phyloP scores from a whole-genome alignment of 2,113 vertebrate species.

The Muntiacus reevesi region DNA sequence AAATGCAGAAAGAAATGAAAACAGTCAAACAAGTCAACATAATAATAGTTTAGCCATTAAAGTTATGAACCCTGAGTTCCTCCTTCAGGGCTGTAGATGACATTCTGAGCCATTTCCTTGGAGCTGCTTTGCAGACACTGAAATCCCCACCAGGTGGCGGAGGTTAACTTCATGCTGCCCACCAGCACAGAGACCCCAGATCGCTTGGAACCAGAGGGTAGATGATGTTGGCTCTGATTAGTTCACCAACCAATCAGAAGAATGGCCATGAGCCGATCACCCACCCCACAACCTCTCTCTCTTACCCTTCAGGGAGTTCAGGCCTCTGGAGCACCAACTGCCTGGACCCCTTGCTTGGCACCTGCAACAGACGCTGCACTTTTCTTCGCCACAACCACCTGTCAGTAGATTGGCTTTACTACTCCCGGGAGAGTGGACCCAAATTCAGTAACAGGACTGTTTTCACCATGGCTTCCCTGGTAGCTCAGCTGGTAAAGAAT shows the following conservation, averaged over 20 bases:
- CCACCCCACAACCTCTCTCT: neutral
- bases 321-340: neutral
- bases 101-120: neutral
- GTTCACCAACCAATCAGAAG: neutral
- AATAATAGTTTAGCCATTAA: neutral
- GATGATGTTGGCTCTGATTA: neutral
- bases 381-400: accelerated
- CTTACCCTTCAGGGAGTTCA: neutral
- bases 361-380: accelerated
- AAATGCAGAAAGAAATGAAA: neutral
- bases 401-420: neutral
- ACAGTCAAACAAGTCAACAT: neutral
- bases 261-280: neutral
- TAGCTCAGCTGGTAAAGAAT: neutral
- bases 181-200: neutral
- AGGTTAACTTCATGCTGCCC: neutral
- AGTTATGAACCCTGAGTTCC: neutral
- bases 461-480: neutral
- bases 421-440: accelerated
- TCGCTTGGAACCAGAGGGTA: neutral
- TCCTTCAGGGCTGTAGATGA: neutral
- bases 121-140: neutral
- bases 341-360: neutral
- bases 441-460: neutral
- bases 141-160: neutral